Percentiles rank a stretch among this genome's conserved stretches.
phyloP scores from a whole-genome alignment of 2,797 vertebrate genomes.

The Enteromius thamalakanensis region DNA sequence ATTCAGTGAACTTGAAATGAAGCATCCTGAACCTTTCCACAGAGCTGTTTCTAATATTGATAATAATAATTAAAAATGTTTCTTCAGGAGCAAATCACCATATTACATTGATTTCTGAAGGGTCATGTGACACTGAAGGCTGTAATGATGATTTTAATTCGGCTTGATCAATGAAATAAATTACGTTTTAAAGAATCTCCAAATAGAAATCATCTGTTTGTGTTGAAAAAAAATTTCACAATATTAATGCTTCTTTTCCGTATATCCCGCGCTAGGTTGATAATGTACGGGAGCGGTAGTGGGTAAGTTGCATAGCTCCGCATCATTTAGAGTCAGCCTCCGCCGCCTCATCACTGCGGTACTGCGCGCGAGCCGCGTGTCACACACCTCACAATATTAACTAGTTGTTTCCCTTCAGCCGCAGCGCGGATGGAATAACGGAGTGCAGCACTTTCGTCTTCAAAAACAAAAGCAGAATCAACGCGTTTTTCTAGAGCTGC shows the following conservation, averaged over 20 bases:
- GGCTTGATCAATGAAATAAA: not conserved
- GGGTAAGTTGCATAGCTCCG: too few relatives aligned
- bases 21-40: not conserved
- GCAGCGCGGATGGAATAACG: not conserved
- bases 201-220: not conserved
- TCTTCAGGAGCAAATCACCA: not conserved
- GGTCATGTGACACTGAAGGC: not conserved
- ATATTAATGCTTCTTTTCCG: not conserved
- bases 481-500: slow-evolving; percentile 15
- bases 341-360: slow-evolving; percentile 46
- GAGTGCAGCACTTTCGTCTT: not conserved
- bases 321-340: not conserved
- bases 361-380: not conserved
- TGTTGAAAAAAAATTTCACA: not conserved
- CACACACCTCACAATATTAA: slow-evolving; percentile 31
- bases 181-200: not conserved
- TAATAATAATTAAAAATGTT: not conserved
- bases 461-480: slow-evolving; percentile 49
- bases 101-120: not conserved
- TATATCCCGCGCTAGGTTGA: too few relatives aligned
- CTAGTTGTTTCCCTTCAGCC: not conserved
- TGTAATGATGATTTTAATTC: not conserved
- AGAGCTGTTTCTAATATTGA: not conserved
- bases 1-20: not conserved
- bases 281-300: too few relatives aligned